Evolutionary conservation across 2,113 vertebrate species (phyloP), one percentile per base, ranked within the genome.

Genomic region (Raja brachyura): DNA sequence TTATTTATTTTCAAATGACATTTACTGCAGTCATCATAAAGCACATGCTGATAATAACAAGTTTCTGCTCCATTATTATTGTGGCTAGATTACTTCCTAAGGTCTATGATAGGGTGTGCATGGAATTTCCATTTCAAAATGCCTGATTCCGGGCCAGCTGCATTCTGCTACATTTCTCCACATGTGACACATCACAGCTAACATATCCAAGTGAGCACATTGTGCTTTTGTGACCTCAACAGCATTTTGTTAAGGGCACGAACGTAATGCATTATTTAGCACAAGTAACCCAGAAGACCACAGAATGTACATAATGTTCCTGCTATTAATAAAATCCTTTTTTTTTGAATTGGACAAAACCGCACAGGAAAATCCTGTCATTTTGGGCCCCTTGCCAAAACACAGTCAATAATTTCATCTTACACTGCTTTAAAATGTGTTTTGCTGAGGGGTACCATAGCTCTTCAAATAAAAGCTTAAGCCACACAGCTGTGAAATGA

Each of bases 271-370:
- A 92, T 39, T 92, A 73, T 92, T 92, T 92, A 92, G 39, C 22
- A 16, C 88, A 73, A 54, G 66, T 48, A 92, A 92, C 68, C 90
- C 90, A 73, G 90, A 63, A 73, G 31, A 74, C 66, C 68, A 92
- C 90, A 74, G 90, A 73, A 92, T 74, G 90, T 74, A 54, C 90
- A 74, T 73, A 92, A 74, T 73, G 66, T 92, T 54, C 90, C 31
- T 73, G 66, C 66, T 74, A 92, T 92, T 92, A 92, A 92, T 92
- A 54, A 92, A 92, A 74, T 92, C 66, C 66, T 54, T 48, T 92
- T 92, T 92, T 92, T 92, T 54, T 39, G 66, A 54, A 92, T 73
- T 92, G 90, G 33, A 92, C 66, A 73, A 92, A 92, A 22, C 68
- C 90, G 54, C 68, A 73, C 90, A 70, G 68, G 39, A 92, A 92